A percentile compares a stretch with the other conserved stretches of the same genome.
Conservation (phyloP, 2,113 vertebrate genomes). For the Equus quagga region DNA sequence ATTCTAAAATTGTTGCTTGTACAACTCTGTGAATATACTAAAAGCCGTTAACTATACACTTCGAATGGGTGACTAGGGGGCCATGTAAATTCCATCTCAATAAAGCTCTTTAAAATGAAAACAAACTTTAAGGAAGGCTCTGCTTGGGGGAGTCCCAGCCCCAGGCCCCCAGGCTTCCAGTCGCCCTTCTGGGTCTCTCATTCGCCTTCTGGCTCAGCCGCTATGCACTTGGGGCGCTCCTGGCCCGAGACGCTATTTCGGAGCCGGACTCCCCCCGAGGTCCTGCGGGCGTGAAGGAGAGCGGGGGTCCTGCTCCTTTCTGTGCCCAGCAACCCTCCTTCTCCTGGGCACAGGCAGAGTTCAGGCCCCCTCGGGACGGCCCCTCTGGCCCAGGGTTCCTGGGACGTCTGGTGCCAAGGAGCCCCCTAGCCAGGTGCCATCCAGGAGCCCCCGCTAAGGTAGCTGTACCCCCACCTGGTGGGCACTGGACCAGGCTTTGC, state of each 20-base stretch:
- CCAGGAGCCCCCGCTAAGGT: neutral
- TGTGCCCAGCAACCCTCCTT: neutral
- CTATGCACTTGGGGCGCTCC: neutral
- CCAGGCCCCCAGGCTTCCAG: fast-evolving
- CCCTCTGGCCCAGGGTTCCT: neutral
- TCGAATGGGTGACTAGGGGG: fast-evolving
- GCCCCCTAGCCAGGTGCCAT: neutral
- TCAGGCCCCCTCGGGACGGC: fast-evolving
- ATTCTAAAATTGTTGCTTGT: neutral
- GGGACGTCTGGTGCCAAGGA: neutral
- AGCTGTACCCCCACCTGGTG: neutral
- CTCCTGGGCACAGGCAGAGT: neutral
- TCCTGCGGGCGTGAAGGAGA: neutral
- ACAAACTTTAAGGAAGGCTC: neutral
- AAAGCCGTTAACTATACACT: fast-evolving
- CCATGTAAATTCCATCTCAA: neutral
- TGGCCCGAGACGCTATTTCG: fast-evolving
- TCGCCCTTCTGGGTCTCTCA: no score
- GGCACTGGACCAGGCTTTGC: neutral
- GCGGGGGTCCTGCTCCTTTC: fast-evolving
- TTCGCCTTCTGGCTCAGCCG: fast-evolving
- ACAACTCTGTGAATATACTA: fast-evolving
- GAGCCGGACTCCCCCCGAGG: neutral
- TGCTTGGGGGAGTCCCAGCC: fast-evolving
- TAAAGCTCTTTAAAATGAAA: neutral